Evolutionary conservation across 2,113 vertebrate genomes (phyloP), one percentile per base, ranked within the genome.

Genomic region (Bufo gargarizans): DNA sequence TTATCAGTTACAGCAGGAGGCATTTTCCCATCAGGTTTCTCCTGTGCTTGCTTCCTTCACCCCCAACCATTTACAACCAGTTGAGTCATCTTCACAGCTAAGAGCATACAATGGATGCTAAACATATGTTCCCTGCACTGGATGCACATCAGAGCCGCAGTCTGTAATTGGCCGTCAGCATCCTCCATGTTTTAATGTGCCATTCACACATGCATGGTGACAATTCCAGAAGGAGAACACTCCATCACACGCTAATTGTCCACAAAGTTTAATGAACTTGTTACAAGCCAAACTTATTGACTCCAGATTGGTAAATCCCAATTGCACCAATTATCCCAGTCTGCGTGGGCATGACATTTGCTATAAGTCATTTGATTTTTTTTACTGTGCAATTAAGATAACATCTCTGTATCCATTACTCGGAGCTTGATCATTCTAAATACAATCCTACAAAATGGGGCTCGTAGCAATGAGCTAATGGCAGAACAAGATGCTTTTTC

Each of bases 281-380:
- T 88, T 88, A 88, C 50, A 88, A 88, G 86, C 53, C 79, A 74
- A 58, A 82, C 55, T n/a, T 88, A 88, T 84, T 77, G 87, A 77
- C 87, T 88, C 71, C 71, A 88, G 87, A 88, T 89, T 91, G 91
- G 92, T 91, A 92, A 92, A 92, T 92, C 92, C 91, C 90, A 89
- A 77, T 47, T 0, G 89, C 89, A 92, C 90, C 92, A 91, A 92
- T 93, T 92, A 93, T 86, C 90, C 0, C 0, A 89, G 88, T 90
- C 92, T 91, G 90, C 89, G 88, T 86, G 91, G 89, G 89, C 92
- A 90, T 90, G 91, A 92, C 91, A 92, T 90, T 90, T 91, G 76
- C 89, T 88, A 90, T 87, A 92, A 92, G 91, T 92, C 92, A 90
- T 12, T 58, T 89, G 89, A 91, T 92, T 92, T n/a, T 89, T 89